A percentile compares a stretch with the other conserved stretches of the same genome.
Conservation (phyloP, 2,888 invertebrate species). For the Heptascelio sp. region DNA sequence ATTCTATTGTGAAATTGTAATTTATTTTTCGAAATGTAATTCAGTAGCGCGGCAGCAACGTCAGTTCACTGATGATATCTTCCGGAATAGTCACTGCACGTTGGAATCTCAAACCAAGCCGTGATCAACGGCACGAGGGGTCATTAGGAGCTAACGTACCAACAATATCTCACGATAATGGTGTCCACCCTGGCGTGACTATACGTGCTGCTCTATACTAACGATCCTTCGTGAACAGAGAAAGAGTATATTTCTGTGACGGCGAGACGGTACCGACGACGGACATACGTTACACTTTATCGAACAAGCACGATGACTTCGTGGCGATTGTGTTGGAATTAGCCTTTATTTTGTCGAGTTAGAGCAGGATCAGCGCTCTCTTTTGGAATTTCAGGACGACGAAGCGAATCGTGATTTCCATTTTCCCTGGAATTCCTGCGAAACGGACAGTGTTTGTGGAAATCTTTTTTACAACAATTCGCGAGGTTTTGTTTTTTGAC, state of each 20-base stretch:
- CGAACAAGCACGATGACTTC: constrained; percentile 39
- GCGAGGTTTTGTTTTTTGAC: no score
- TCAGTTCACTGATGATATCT: constrained; percentile 66
- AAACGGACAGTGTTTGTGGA: no score
- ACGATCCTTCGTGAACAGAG: constrained; percentile 69
- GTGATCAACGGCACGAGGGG: constrained; percentile 68
- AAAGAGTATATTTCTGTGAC: constrained; percentile 47
- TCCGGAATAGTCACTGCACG: constrained; percentile 67
- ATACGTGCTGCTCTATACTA: constrained; percentile 74
- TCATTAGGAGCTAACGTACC: constrained; percentile 69
- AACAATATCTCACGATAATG: constrained; percentile 69
- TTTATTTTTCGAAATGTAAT: constrained; percentile 60
- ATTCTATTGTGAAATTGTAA: constrained; percentile 51
- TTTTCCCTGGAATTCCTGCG: no score
- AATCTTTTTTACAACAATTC: no score
- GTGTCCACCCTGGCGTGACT: constrained; percentile 71
- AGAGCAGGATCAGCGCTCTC: neutral
- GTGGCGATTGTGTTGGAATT: neutral
- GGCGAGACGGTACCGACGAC: constrained; percentile 45
- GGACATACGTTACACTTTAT: constrained; percentile 65
- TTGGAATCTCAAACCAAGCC: constrained; percentile 64
- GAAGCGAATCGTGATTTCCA: neutral
- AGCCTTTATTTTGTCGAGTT: neutral
- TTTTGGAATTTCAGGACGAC: no score
- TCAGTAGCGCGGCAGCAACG: constrained; percentile 50